Evolutionary conservation across 2,113 vertebrate species (phyloP).

Genomic region (Phalacrocorax carbo): DNA sequence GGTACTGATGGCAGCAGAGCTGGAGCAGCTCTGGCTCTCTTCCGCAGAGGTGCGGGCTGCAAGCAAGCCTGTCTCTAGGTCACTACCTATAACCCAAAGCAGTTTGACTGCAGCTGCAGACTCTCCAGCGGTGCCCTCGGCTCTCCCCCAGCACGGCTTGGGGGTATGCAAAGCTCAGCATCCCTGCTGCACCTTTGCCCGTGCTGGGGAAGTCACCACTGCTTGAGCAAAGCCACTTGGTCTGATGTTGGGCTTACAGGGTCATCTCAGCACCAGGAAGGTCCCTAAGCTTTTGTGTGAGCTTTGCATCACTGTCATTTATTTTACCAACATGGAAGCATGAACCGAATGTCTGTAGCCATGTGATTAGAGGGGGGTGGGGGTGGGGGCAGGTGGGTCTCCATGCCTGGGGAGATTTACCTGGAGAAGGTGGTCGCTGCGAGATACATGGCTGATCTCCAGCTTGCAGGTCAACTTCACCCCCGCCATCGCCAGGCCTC

Average conservation of each 20-base stretch:
- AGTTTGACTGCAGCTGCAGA: background rate
- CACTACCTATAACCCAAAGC: background rate
- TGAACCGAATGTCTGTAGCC: accelerated
- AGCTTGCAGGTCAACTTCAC: constrained; percentile 77
- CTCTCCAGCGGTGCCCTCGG: accelerated
- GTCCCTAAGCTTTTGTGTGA: background rate
- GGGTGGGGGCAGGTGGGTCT: background rate
- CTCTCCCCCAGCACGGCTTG: accelerated
- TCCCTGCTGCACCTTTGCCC: background rate
- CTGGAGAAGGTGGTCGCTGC: constrained; percentile 72
- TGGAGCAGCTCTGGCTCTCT: background rate
- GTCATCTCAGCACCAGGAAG: background rate
- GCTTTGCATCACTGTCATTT: background rate
- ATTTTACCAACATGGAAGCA: background rate
- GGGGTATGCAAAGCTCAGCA: background rate
- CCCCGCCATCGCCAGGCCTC: constrained; percentile 74
- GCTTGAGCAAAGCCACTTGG: accelerated
- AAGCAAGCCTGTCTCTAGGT: background rate
- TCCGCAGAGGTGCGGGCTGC: background rate
- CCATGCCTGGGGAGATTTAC: background rate
- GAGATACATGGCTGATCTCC: constrained; percentile 68
- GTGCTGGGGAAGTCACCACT: accelerated
- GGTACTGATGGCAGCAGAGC: background rate
- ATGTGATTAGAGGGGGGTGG: accelerated
- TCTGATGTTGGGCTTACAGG: background rate